Evolutionary conservation across 1,140 invertebrate species (phyloP).

Genomic region (Eurytemora carolleeae): DNA sequence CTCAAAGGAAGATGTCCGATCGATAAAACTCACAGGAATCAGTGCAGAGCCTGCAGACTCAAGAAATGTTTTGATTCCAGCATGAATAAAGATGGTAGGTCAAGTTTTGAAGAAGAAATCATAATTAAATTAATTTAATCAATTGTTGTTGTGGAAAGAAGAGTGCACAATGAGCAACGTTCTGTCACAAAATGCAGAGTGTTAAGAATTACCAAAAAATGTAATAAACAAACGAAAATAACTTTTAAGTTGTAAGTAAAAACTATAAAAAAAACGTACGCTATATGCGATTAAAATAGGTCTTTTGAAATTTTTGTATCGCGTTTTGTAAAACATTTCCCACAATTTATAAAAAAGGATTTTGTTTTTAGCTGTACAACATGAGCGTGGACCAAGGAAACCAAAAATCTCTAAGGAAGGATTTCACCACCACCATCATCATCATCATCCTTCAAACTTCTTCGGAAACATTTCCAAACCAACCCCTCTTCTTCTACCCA

Average conservation of each 20-base stretch:
- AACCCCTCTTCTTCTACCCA: conserved; percentile 9
- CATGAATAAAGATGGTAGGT: conserved; percentile 97
- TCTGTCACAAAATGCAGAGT: no score
- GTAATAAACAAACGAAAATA: no score
- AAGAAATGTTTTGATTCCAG: conserved; percentile 90
- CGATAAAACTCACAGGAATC: conserved; percentile 90
- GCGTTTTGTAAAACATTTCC: no score
- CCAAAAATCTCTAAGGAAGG: conserved; percentile 30
- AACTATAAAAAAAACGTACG: no score
- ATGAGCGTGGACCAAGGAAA: conserved; percentile 37
- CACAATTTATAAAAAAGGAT: no score
- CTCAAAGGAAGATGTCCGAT: conserved; percentile 81
- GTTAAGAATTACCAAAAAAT: no score
- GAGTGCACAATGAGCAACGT: no score
- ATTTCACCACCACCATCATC: conserved; percentile 5
- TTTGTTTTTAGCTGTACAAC: conserved; percentile 33
- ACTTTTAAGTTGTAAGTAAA: no score
- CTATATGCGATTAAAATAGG: no score
- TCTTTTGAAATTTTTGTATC: no score
- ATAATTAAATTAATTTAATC: neutral
- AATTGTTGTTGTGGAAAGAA: no score
- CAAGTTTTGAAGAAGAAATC: neutral
- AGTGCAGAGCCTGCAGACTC: conserved; percentile 84
- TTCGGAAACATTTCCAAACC: neutral
- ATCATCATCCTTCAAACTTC: neutral